Evolutionary conservation across 2,888 invertebrate genomes (phyloP), one percentile per base, ranked within the genome.

Genomic region (Dicroscelio sp.): DNA sequence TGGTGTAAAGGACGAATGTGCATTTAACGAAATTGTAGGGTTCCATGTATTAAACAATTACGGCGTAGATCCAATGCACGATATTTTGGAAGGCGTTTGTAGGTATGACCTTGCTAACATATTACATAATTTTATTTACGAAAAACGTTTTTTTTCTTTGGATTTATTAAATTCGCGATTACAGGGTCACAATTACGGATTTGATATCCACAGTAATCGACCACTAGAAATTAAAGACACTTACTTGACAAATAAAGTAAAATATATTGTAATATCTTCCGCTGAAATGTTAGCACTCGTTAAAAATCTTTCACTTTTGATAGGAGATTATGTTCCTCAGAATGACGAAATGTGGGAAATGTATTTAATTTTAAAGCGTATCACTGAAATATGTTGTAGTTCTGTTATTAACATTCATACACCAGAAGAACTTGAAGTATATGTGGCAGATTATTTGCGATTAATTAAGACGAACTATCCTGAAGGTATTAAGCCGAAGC

Each of bases 61-160:
- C 25, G 63, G 55, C 76, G 90, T 93, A 20, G 93, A 94, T 76
- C 71, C 84, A 10, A 92, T 93, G 90, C 94, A 95, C 79, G 93
- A 95, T 67, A 12, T 93, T 25, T 43, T 88, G 0, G 92, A 94
- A 76, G 94, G 95, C 0, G 58, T 92, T 38, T 92, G 91, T 43
- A 89, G 91, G 25, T 94, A 93, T 80, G 93, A 93, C 71, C 43
- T 93, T 25, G 88, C 86, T n/a, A n/a, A n/a, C n/a, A n/a, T n/a
- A n/a, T n/a, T 94, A 20, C 80, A 94, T 82, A 33, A 90, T 65
- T 93, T 90, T n/a, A 80, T 94, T 60, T 86, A 55, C 27, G 48
- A 67, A 25, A 78, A 91, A 35, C 90, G 92, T 75, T 90, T 86
- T 75, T 93, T 93, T 71, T 65, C 90, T 12, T 90, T 93, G 20